Conservation (phyloP, 2,888 invertebrate genomes). For the Platycheirus rosarum region DNA sequence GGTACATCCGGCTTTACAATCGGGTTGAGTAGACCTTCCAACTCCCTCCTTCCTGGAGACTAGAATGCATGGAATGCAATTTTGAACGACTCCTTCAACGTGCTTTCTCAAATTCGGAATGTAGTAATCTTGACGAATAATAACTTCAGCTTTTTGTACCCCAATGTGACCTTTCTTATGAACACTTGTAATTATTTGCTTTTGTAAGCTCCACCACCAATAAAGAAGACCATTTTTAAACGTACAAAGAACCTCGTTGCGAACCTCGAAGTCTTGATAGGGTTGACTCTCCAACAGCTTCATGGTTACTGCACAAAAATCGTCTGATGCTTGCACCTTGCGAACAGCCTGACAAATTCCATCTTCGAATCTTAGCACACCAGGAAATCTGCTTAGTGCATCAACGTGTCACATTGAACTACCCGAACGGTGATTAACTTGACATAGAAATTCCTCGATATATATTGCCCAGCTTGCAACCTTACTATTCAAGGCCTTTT, state of each 20-base stretch:
- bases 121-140: constrained; percentile 2
- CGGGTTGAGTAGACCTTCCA: too few relatives aligned
- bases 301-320: neutral
- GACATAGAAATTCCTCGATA: too few relatives aligned
- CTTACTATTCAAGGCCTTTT: too few relatives aligned
- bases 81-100: neutral
- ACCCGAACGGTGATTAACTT: too few relatives aligned
- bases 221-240: neutral
- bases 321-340: constrained; percentile 40
- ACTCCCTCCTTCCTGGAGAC: too few relatives aligned
- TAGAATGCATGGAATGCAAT: constrained; percentile 41
- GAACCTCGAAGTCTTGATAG: constrained; percentile 22
- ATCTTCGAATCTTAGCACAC: constrained; percentile 21
- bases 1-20: too few relatives aligned
- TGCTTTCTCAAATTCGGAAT: constrained; percentile 14
- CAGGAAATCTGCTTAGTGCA: constrained; percentile 40
- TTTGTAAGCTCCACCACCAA: neutral
- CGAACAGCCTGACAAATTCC: constrained; percentile 14
- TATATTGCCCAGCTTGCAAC: too few relatives aligned
- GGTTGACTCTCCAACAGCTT: constrained; percentile 1
- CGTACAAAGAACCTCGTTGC: neutral
- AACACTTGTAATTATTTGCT: constrained; percentile 1
- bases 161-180: constrained; percentile 23
- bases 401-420: constrained; percentile 37
- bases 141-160: constrained; percentile 15